Conservation (phyloP, 2,797 vertebrate species). For the Acipenser transmontanus region DNA sequence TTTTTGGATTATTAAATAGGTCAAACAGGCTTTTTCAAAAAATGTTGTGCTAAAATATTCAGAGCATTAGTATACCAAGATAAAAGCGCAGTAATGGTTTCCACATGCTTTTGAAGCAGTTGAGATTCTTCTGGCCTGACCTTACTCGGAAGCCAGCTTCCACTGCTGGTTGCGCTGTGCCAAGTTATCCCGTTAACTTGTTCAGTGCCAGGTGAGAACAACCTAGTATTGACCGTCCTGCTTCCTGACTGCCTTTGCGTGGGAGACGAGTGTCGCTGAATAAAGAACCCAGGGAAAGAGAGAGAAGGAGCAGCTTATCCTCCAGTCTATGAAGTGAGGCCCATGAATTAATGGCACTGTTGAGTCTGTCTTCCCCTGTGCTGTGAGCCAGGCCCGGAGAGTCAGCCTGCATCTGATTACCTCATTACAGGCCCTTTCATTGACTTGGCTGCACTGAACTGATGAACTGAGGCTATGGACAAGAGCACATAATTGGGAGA, state of each 20-base stretch:
- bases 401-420: slow-evolving; percentile 76
- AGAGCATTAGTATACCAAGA: slow-evolving; percentile 51
- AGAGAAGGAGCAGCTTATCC: slow-evolving; percentile 40
- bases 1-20: slow-evolving; percentile 49
- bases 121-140: slow-evolving; percentile 27
- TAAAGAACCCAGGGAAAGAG: slow-evolving; percentile 23
- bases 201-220: slow-evolving; percentile 33
- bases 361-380: slow-evolving; percentile 39
- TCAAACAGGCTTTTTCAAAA: slow-evolving; percentile 51
- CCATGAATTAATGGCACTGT: slow-evolving; percentile 54
- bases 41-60: slow-evolving; percentile 58
- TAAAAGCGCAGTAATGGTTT: slow-evolving; percentile 60
- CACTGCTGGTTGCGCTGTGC: slow-evolving; percentile 18
- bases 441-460: slow-evolving; percentile 74
- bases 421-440: slow-evolving; percentile 79
- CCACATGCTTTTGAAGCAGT: slow-evolving; percentile 55
- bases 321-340: slow-evolving; percentile 48
- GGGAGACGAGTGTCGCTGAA: slow-evolving; percentile 34
- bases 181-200: slow-evolving; percentile 27
- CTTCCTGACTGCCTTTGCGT: slow-evolving; percentile 27
- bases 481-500: slow-evolving; percentile 82
- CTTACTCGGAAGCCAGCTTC: slow-evolving; percentile 12
- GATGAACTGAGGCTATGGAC: slow-evolving; percentile 88
- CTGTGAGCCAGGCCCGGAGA: slow-evolving; percentile 53
- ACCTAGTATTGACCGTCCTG: slow-evolving; percentile 26